These are phyloP conservation scores for Brachionus plicatilis DNA, from an alignment of 1,140 invertebrate genomes.

Conservation along the genomic window DNA sequence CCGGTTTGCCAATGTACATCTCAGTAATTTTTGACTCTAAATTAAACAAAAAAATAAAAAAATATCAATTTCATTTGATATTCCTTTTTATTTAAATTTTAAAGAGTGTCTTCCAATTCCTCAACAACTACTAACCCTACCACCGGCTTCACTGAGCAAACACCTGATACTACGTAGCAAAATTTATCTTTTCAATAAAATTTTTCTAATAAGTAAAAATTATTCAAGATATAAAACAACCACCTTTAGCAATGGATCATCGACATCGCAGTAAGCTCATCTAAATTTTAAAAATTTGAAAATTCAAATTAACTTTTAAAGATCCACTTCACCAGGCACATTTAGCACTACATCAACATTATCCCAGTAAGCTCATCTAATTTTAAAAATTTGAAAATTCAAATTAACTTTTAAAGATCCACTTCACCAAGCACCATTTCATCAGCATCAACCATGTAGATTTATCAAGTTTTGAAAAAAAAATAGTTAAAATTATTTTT, in stretches of 20 bases:
- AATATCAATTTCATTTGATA: neutral
- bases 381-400: too few species aligned
- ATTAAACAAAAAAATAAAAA: neutral
- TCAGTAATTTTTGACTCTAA: neutral
- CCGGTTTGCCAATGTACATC: neutral
- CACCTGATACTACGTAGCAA: neutral
- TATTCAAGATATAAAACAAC: neutral
- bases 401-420: too few species aligned
- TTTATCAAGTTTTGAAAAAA: too few species aligned
- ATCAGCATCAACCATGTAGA: too few species aligned
- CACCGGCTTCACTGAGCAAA: neutral
- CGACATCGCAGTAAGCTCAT: neutral
- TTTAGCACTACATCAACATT: neutral
- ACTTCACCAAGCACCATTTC: too few species aligned
- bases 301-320: neutral
- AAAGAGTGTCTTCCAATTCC: neutral
- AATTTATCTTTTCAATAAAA: too few species aligned
- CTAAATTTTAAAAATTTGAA: too few species aligned
- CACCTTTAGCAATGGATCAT: neutral
- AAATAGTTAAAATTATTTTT: neutral
- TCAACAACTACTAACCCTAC: neutral
- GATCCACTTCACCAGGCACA: neutral
- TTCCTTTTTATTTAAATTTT: neutral
- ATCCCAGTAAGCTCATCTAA: neutral
- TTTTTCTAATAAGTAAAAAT: neutral